phyloP scores from a whole-genome alignment of 2,888 invertebrate genomes.

The Cantharis rustica region DNA sequence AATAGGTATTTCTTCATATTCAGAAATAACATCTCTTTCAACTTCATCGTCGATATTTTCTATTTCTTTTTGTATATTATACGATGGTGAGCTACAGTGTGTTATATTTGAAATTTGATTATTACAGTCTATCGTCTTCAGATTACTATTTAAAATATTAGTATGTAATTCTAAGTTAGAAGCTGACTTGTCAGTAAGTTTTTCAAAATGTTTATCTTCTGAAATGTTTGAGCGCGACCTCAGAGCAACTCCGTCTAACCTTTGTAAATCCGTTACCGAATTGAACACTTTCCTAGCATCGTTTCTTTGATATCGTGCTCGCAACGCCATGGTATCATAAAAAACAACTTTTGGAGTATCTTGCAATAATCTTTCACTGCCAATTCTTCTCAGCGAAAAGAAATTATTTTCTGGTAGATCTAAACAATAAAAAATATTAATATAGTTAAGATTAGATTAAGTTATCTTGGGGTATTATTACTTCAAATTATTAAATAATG shows the following conservation, averaged over 20 bases:
- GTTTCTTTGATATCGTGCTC: constrained; percentile 64
- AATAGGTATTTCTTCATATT: background rate
- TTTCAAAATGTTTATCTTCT: background rate
- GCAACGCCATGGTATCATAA: constrained; percentile 83
- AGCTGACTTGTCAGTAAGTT: background rate
- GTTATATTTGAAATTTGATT: background rate
- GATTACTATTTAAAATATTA: background rate
- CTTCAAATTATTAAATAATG: no score
- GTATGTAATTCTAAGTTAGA: background rate
- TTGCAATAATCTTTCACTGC: constrained; percentile 53
- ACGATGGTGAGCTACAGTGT: background rate
- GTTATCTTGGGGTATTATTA: no score
- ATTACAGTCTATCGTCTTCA: background rate
- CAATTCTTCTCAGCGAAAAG: constrained; percentile 50
- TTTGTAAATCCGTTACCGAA: constrained; percentile 41
- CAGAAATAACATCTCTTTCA: background rate
- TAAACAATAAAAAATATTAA: constrained; percentile 4
- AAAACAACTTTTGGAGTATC: constrained; percentile 62
- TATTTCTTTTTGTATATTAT: background rate
- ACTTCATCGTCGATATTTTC: background rate
- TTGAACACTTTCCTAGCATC: constrained; percentile 69
- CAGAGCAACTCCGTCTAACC: constrained; percentile 39
- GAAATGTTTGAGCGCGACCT: constrained; percentile 4
- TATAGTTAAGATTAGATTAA: background rate
- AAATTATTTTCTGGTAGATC: constrained; percentile 27